Base-by-base conservation (phyloP, 2,888 invertebrate genomes). In the Odontocolon sp. region DNA sequence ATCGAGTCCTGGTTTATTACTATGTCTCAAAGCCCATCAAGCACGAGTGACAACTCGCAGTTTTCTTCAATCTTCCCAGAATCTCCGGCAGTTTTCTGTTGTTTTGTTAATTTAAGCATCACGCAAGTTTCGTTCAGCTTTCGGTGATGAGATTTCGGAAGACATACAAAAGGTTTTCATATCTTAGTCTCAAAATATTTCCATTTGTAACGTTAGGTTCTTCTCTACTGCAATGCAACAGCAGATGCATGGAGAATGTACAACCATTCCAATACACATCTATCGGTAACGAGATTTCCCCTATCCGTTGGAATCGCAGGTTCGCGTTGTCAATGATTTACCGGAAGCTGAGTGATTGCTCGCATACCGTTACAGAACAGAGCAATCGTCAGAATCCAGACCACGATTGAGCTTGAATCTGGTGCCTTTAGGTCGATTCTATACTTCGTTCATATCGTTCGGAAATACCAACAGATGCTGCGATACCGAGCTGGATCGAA, bases 401-500 rank as follows among this genome's bases (percentile, higher is more conserved):
- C 8, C 16, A 9, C 6, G 18, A 14, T 14, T 50, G 26, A 9
- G 50, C n/a, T 5, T 2, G 26, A 6, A 6, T n/a, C 50, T 2
- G 23, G 9, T 23, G 18, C n/a, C 26, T 9, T 2, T 14, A 26
- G 14, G 11, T 28, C 50, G 47, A 47, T 47, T 47, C 47, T n/a
- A n/a, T 11, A 14, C 26, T 50, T 26, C 26, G 18, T 23, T 14
- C 26, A 11, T 11, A 50, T 50, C 26, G 33, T 28, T 18, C 11
- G 31, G 42, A 45, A 61, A 63, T 63, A 26, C 21, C 14, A 16
- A 28, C 26, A 11, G n/a, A 42, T 33, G 26, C 26, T 9, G 21
- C 31, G 61, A 47, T 47, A 63, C 11, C 33, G 45, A 31, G 31
- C 31, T 31, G 33, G 47, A 38, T 38, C 31, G 26, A 14, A 14